Base-by-base conservation (phyloP, 2,797 vertebrate species). In the Molothrus aeneus region DNA sequence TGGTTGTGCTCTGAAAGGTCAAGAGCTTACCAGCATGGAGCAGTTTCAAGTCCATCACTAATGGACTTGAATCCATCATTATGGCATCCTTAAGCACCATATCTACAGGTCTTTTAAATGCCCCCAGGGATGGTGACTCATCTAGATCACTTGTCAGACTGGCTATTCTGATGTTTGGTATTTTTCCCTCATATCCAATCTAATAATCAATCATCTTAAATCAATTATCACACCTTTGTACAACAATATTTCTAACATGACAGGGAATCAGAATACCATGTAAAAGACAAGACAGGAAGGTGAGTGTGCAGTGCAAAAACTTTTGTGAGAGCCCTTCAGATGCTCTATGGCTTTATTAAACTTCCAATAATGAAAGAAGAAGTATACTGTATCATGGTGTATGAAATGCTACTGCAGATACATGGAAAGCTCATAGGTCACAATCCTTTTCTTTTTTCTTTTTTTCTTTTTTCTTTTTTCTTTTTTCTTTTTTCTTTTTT, bases 61-160 rank as follows among this genome's bases (percentile, higher is more conserved):
- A 78, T 47, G 21, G 45, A 47, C 21, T 47, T 47, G 21, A 47
- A 42, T 42, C 11, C n/a, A 57, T 11, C 32, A 29, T 36, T 24
- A 36, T 8, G 40, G 4, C 10, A 17, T 50, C 31, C 10, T 15
- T 36, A 36, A 50, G 6, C 1, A 2, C 24, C 17, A 6, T 6
- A 31, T 15, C 7, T 56, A 10, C 11, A 11, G 11, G 25, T 18
- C 25, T 71, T 79, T 34, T 18, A 57, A 79, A 57, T 32, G 32
- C 3, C 32, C 56, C 5, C 50, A 32, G 18, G 24, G 5, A 43
- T 65, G 28, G 3, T 59, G 43, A 72, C 17, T 65, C 32, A 24
- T 17, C 12, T 50, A 9, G 5, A 36, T 19, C 21, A 12, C 12
- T 32, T 24, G 10, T 65, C 19, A 65, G 22, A 5, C 9, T 65